Percentiles rank a stretch among this genome's conserved stretches.
These are phyloP conservation scores for Limnephilus marmoratus DNA, from an alignment of 2,888 invertebrate species.

Conservation along the genomic window DNA sequence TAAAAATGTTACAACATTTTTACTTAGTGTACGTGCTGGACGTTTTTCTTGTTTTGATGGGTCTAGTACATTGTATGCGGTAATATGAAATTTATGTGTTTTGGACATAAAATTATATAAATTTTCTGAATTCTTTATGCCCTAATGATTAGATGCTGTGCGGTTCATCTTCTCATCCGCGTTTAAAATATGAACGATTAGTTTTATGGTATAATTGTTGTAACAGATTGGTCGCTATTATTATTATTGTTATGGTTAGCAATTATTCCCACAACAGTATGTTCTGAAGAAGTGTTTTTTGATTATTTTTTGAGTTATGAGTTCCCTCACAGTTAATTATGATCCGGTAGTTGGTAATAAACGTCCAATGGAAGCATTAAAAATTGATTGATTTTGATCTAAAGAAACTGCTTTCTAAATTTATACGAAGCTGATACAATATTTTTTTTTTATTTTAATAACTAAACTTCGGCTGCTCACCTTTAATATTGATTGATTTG, in stretches of 20 bases:
- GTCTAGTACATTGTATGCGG: neutral
- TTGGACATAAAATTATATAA: constrained; percentile 22
- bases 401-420: neutral
- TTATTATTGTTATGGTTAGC: constrained; percentile 14
- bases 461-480: neutral
- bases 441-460: neutral
- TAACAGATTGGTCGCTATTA: neutral
- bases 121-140: constrained; percentile 33
- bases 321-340: neutral
- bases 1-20: neutral
- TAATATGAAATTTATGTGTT: constrained; percentile 25
- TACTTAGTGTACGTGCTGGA: neutral
- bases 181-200: constrained; percentile 19
- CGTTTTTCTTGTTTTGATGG: neutral
- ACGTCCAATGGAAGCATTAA: neutral
- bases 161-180: constrained; percentile 4
- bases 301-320: constrained; percentile 28
- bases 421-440: neutral
- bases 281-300: neutral
- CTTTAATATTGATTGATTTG: neutral
- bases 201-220: constrained; percentile 5
- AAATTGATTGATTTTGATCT: constrained; percentile 26
- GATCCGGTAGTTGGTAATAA: constrained; percentile 8
- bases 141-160: constrained; percentile 26
- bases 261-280: constrained; percentile 17